Conservation (phyloP, 2,113 vertebrate genomes). For the Holacanthus passer region DNA sequence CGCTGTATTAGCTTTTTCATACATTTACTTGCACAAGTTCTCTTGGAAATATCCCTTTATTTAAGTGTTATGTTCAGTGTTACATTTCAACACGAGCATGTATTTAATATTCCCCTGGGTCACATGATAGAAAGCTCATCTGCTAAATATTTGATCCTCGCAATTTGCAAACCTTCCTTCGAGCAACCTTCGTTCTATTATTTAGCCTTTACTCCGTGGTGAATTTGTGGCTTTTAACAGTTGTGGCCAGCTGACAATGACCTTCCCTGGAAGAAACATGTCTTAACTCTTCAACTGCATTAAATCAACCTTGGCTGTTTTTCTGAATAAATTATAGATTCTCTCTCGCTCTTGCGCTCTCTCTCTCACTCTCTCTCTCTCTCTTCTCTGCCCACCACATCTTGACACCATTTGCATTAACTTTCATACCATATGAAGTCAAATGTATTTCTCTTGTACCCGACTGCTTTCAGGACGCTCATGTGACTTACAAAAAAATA, state of each 20-base stretch:
- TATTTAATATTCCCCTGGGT: background rate
- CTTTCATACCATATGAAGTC: constrained; percentile 36
- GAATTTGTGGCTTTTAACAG: background rate
- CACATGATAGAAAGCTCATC: background rate
- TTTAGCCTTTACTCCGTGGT: constrained; percentile 26
- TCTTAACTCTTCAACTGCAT: constrained; percentile 16
- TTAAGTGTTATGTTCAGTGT: background rate
- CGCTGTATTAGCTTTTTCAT: background rate
- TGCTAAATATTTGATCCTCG: constrained; percentile 55
- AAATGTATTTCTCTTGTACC: constrained; percentile 62
- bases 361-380: background rate
- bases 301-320: constrained; percentile 35
- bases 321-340: constrained; percentile 36
- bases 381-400: background rate
- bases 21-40: background rate
- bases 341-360: background rate
- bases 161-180: constrained; percentile 4
- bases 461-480: constrained; percentile 5
- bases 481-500: constrained; percentile 15
- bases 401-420: background rate
- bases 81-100: background rate
- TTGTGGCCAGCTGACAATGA: constrained; percentile 10
- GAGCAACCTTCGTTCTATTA: constrained; percentile 22
- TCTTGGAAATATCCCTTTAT: background rate
- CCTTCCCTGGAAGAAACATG: constrained; percentile 32